phyloP scores from a whole-genome alignment of 2,888 invertebrate genomes.

The Drosophila hamatofila region DNA sequence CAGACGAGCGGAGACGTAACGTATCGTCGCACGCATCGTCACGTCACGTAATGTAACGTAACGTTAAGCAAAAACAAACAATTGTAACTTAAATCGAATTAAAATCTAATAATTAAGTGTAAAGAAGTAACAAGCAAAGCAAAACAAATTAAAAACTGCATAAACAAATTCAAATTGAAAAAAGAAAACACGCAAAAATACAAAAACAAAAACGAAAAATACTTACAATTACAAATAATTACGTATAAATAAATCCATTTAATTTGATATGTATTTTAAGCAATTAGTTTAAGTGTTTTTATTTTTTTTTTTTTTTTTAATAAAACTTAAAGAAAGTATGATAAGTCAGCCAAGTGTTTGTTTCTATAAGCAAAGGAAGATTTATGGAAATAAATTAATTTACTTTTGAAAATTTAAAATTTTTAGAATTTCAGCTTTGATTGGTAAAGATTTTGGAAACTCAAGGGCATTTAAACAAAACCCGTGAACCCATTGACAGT shows the following conservation, averaged over 20 bases:
- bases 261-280: conserved; percentile 72
- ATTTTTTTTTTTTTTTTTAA: conserved; percentile 74
- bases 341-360: conserved; percentile 17
- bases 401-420: too few species aligned
- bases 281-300: conserved; percentile 78
- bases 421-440: not conserved
- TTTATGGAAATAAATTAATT: too few species aligned
- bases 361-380: not conserved
- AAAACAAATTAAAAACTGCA: conserved; percentile 14
- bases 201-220: conserved; percentile 27
- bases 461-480: too few species aligned
- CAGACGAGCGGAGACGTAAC: conserved; percentile 36
- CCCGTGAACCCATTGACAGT: too few species aligned
- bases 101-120: conserved; percentile 53
- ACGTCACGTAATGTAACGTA: conserved; percentile 28
- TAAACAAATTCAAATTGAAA: conserved; percentile 15
- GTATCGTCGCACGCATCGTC: conserved; percentile 9
- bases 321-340: conserved; percentile 54
- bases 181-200: conserved; percentile 8
- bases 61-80: conserved; percentile 30
- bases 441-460: not conserved
- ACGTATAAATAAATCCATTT: conserved; percentile 61
- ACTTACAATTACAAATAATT: conserved; percentile 54
- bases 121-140: conserved; percentile 48
- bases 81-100: conserved; percentile 77